Evolutionary conservation across 1,140 invertebrate species (phyloP), one percentile per base, ranked within the genome.

Genomic region (Diploscapter pachys): DNA sequence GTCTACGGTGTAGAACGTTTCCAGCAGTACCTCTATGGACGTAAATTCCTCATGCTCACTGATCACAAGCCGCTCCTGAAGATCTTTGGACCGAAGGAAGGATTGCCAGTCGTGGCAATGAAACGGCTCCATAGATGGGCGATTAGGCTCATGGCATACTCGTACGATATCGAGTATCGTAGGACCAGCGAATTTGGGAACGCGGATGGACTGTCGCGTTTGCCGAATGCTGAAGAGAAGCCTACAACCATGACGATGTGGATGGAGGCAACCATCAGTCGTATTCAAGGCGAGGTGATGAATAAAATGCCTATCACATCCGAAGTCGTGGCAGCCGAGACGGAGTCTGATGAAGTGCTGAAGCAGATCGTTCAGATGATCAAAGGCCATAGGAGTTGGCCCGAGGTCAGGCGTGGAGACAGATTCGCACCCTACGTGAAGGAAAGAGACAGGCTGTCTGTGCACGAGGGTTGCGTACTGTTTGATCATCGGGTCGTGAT

Each of bases 1-100:
- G 74, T 89, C 2, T 90, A 84, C 80, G 87, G 85, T 4, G 84
- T 90, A 4, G 85, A 86, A 72, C 88, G 88, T 80, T 90, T 90
- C 81, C 84, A 89, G 54, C 78, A 88, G 55, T 90, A 88, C 79
- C 64, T 89, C 4, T 87, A 82, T 81, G 89, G 86, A 65, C 79
- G 81, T 68, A 64, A 82, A 13, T 90, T 90, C 76, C 69, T 78
- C 9, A 81, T 89, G n/a, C 75, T 81, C 31, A 88, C 88, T 1
- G 89, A 90, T 77, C 86, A 89, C 76, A 82, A 87, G 71, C 88
- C 88, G 4, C 77, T 90, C n/a, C 67, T 87, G 2, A 63, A 78
- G 8, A 85, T 89, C 63, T 89, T 89, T 79, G 78, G 81, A 53
- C 65, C 79, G 59, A 78, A 85, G 11, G 76, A 77, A 77, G 86